These are phyloP conservation scores for Sapajus apella DNA, from an alignment of 2,113 vertebrate species.

Conservation along the genomic window DNA sequence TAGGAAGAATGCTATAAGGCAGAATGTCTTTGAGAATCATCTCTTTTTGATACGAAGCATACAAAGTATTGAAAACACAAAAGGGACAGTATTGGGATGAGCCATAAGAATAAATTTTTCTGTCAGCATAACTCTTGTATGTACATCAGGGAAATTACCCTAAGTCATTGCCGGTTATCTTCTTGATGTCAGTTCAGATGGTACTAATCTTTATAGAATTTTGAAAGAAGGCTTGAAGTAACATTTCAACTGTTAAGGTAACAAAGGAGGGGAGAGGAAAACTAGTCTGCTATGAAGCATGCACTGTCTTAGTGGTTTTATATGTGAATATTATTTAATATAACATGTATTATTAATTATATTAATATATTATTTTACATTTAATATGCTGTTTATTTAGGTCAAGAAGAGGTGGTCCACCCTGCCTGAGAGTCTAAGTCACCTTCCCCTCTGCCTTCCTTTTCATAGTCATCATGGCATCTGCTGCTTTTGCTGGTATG, in stretches of 20 bases:
- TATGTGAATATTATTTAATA: not conserved
- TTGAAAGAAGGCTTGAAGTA: not conserved
- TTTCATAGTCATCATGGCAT: not conserved
- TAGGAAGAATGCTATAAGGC: conserved; percentile 16
- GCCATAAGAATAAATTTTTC: not conserved
- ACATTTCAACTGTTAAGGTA: not conserved
- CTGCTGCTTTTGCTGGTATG: not conserved
- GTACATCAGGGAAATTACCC: not conserved
- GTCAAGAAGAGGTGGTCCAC: not conserved
- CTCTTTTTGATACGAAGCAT: not conserved
- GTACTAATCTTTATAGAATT: not conserved
- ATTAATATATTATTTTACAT: not conserved
- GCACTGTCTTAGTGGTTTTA: not conserved
- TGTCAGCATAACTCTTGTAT: not conserved
- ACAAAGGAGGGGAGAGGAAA: not conserved
- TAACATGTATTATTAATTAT: not conserved
- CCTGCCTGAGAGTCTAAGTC: not conserved
- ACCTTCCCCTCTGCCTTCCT: not conserved
- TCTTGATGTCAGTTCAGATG: not conserved
- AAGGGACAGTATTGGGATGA: not conserved
- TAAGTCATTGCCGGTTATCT: not conserved
- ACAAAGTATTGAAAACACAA: not conserved
- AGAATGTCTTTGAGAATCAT: conserved; percentile 54
- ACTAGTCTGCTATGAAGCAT: not conserved
- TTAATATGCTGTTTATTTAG: not conserved